phyloP scores from a whole-genome alignment of 2,113 vertebrate genomes.

The Pelecanoides urinatrix region DNA sequence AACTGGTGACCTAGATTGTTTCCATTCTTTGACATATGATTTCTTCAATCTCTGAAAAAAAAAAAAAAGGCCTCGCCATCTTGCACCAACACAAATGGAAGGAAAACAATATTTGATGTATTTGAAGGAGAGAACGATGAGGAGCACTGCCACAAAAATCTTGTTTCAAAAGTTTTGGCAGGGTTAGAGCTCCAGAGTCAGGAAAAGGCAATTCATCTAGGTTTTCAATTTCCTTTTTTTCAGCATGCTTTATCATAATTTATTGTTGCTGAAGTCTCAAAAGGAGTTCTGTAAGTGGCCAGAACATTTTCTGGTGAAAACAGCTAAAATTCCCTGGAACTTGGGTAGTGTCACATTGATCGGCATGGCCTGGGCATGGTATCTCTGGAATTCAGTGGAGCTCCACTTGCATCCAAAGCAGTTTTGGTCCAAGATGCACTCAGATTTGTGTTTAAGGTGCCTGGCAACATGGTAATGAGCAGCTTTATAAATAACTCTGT shows the following conservation, averaged over 20 bases:
- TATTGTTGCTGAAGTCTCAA: not conserved
- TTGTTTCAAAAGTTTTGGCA: not conserved
- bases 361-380: not conserved
- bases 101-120: not conserved
- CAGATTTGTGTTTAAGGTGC: constrained; percentile 13
- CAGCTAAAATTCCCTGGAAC: not conserved
- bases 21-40: not conserved
- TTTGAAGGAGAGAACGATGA: not conserved
- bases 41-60: not conserved
- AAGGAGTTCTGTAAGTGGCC: not conserved
- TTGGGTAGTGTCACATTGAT: not conserved
- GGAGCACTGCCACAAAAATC: not conserved
- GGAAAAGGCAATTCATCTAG: not conserved
- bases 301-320: not conserved
- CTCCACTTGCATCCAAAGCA: not conserved
- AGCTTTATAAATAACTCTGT: constrained; percentile 53
- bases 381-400: not conserved
- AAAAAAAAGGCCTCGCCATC: not conserved
- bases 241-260: not conserved
- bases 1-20: not conserved
- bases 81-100: not conserved
- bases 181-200: not conserved
- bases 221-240: not conserved
- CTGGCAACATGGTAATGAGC: constrained; percentile 8
- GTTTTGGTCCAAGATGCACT: constrained; percentile 19